Evolutionary conservation across 1,140 invertebrate genomes (phyloP), one percentile per base, ranked within the genome.

Genomic region (Drosophila bocqueti): DNA sequence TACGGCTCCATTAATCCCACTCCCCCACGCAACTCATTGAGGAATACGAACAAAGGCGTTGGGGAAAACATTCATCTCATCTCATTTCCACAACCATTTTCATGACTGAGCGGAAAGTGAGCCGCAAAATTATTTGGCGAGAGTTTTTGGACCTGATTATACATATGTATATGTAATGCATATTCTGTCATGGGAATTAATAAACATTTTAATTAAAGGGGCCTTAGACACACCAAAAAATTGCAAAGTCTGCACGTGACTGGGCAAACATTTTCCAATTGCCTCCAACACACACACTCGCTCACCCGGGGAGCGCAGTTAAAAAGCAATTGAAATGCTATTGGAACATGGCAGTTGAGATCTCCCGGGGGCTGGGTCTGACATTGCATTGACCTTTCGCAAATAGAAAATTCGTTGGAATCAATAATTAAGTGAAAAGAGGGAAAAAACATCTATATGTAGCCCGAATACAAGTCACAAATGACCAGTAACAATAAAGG

Each of bases 361-460:
- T 87, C 84, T 75, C 68, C 38, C 52, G 64, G 59, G 81, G 80
- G 45, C 40, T 61, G 55, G 26, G 31, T 29, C 63, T 75, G 85
- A 89, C 86, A 90, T 89, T 89, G 85, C 64, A 84, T 78, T 79
- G 84, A 89, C 84, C 85, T 89, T 75, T 81, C 62, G 50, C 76
- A 66, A 80, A 76, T 74, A 74, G 49, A 72, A 68, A 79, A 87
- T 64, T 79, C 72, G 59, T 64, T 61, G 67, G 79, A 90, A 89
- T 89, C 85, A 89, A 89, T 89, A 91, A 89, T 89, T 89, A 89
- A 90, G 78, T 79, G 72, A 52, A 74, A 67, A 64, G 64, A 82
- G 64, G 49, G 49, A 66, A 24, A 59, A 49, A 36, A 68, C 61
- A 52, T 36, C 57, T 29, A 57, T 58, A 57, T 69, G 63, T 52